Percentiles rank a stretch among this genome's conserved stretches.
Conservation (phyloP, 2,797 vertebrate species). For the Catostomus latipinnis region DNA sequence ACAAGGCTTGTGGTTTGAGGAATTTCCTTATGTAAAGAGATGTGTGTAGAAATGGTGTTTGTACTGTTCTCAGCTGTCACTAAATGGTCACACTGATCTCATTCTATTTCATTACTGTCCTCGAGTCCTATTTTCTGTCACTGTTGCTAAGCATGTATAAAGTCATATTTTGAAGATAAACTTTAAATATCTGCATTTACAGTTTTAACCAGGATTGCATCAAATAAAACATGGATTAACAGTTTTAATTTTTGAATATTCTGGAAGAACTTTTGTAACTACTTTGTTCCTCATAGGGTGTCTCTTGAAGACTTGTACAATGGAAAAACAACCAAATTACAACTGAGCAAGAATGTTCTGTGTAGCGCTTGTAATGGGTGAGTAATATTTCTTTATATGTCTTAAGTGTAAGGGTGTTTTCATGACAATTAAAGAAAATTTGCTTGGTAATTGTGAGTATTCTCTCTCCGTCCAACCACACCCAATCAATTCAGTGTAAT, state of each 20-base stretch:
- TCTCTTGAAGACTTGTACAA: constrained; percentile 98
- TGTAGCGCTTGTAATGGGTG: constrained; percentile 97
- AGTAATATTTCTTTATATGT: constrained; percentile 65
- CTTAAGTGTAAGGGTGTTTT: background rate
- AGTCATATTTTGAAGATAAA: background rate
- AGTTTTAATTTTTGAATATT: background rate
- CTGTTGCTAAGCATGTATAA: background rate
- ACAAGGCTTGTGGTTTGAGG: background rate
- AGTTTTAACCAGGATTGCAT: background rate
- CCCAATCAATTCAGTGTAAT: background rate
- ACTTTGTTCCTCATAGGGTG: constrained; percentile 77
- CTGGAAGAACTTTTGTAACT: background rate
- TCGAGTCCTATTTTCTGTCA: background rate
- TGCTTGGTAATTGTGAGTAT: background rate
- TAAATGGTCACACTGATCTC: background rate
- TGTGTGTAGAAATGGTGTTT: background rate
- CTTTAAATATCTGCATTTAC: background rate
- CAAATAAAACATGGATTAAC: background rate
- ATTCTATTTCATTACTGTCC: background rate
- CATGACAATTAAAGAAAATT: background rate
- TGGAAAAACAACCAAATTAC: constrained; percentile 98
- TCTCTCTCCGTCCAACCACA: constrained; percentile 5
- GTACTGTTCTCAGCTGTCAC: background rate
- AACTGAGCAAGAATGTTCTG: constrained; percentile 99
- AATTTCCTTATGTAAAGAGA: background rate